A percentile compares a stretch with the other conserved stretches of the same genome.
Evolutionary conservation across 2,113 vertebrate species (phyloP).

Genomic region (Crocuta crocuta): DNA sequence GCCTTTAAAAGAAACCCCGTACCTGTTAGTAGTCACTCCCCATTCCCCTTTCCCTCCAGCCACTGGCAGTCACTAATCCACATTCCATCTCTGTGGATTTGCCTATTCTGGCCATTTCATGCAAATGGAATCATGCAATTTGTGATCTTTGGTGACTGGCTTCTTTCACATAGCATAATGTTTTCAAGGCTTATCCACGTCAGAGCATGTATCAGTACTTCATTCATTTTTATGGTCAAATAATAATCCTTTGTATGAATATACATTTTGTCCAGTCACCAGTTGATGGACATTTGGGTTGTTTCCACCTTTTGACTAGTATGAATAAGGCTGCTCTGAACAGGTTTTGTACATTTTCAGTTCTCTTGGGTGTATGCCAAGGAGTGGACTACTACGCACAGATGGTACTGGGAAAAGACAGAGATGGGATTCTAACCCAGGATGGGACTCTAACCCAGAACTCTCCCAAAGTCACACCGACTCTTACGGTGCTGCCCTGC

Average conservation of each 20-base stretch:
- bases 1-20: background rate
- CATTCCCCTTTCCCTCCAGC: background rate
- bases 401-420: background rate
- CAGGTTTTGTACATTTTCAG: background rate
- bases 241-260: background rate
- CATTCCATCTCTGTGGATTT: background rate
- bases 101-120: background rate
- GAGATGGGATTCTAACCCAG: background rate
- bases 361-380: background rate
- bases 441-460: background rate
- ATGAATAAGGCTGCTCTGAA: background rate
- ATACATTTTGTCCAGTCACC: background rate
- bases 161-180: background rate
- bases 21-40: background rate
- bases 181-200: background rate
- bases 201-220: background rate
- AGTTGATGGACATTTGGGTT: background rate
- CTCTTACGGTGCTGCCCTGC: background rate
- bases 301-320: background rate
- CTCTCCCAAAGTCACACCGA: background rate
- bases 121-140: background rate
- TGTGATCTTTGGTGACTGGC: constrained; percentile 7
- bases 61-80: background rate
- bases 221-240: background rate
- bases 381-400: background rate